Evolutionary conservation across 2,888 invertebrate species (phyloP), one percentile per base, ranked within the genome.

Genomic region (Pyrrhosoma nymphula): DNA sequence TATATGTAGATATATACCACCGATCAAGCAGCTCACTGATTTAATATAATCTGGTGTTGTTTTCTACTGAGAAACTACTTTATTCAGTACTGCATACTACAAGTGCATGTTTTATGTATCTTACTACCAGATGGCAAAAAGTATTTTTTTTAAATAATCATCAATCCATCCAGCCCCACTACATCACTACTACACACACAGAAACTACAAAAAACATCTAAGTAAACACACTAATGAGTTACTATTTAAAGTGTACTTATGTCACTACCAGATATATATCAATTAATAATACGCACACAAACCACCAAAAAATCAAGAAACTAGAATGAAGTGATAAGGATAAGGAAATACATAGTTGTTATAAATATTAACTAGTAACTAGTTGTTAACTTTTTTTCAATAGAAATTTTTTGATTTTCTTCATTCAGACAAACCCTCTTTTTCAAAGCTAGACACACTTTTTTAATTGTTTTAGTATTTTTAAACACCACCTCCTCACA

Each of bases 1-100:
- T 39, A 93, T 93, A 93, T 93, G 69, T 93, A 93, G 60, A 93
- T 93, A 93, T 93, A 93, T 93, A 93, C 93, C 93, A 93, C 93
- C 93, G 93, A 93, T 82, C 93, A 93, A 93, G 93, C 93, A 93
- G 93, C 93, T 93, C 93, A 93, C 93, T 93, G 93, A 93, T 93
- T 93, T 93, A 93, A 93, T 93, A 93, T 93, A 93, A 93, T 93
- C 93, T 93, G 93, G 93, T 93, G 93, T 93, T 93, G 93, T 93
- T 93, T 93, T 97, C 97, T 97, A 97, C 97, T 97, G 97, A 97
- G 97, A 97, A 97, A 97, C 97, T 97, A 97, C 97, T 97, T 97
- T 97, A 97, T 97, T 97, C 96, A 97, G 97, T 97, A 97, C 97
- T 97, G 97, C 97, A 93, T 97, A 97, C 97, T 97, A 97, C 97